Base-by-base conservation (phyloP, 92 coral and sea anemone genomes). In the Bergia sp. region DNA sequence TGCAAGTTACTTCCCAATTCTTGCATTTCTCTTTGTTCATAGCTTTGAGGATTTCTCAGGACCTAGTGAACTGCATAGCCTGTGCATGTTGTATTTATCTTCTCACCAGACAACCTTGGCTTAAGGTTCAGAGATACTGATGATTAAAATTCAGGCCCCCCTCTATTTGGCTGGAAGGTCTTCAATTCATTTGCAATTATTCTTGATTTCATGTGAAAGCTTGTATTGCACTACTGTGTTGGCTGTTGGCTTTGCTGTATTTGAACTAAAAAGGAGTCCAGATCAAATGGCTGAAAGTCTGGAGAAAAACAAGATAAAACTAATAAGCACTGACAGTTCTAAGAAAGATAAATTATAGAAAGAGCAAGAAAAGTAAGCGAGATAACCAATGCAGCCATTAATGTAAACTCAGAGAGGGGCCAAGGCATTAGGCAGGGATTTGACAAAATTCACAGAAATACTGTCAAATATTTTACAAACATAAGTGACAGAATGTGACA, bases 231-330 rank as follows among this genome's bases (percentile, higher is more conserved):
- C 43, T 71, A 84, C 44, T 84, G 87, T 7, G 40, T 10, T 69
- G 87, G 65, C 43, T 71, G 78, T 71, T 84, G 77, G 38, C 65
- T 69, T 23, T 84, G 87, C 74, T 71, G 87, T 67, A 84, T 71
- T 84, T 84, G 65, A 72, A 79, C 79, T 36, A 84, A 72, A 55
- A 84, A 84, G 67, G 87, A 55, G 67, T 84, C 87, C 61, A 84
- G 64, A 74, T 84, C 87, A 15, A 84, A 84, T 45, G 65, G 87
- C 36, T 84, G 87, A 84, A 84, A 84, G 43, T 84, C 87, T 84
- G 29, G 23, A 37, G 10, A 80, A 9, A 84, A 84, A n/a, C 23
- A 71, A 37, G 45, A 23, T 43, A 11, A 37, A 15, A 40, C n/a
- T 83, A 8, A 10, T 16, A 15, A 16, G 76, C 15, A 36, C 2